Conservation (phyloP, 1,140 invertebrate genomes). For the Andrena cerasifolii region DNA sequence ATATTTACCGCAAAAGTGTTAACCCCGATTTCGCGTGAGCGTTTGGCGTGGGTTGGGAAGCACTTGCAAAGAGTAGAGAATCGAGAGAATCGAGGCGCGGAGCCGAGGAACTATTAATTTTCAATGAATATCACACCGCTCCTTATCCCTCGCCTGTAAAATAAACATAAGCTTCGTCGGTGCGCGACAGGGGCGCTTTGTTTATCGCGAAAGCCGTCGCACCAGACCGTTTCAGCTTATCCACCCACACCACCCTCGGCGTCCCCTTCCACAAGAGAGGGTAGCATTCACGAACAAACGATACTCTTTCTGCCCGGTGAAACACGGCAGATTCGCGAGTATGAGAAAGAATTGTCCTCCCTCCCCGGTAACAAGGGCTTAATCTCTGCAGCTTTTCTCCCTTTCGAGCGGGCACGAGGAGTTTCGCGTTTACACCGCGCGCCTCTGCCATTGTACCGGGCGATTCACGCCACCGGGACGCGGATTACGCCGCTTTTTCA, state of each 20-base stretch:
- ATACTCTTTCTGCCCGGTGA: conserved; percentile 48
- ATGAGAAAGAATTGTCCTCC: conserved; percentile 51
- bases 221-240: conserved; percentile 45
- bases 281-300: conserved; percentile 30
- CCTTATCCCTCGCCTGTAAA: conserved; percentile 24
- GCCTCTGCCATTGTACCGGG: conserved; percentile 1
- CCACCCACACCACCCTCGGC: conserved; percentile 26
- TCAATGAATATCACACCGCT: conserved; percentile 21
- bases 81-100: not conserved
- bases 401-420: conserved; percentile 30
- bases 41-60: too few relatives aligned
- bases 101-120: conserved; percentile 13
- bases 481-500: conserved; percentile 36
- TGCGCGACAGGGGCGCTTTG: conserved; percentile 28
- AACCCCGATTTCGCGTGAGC: not conserved
- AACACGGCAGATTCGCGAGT: conserved; percentile 36
- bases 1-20: not conserved
- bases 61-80: too few relatives aligned
- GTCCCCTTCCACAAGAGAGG: not conserved
- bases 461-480: conserved; percentile 23
- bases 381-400: conserved; percentile 55
- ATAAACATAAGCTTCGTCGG: conserved; percentile 4
- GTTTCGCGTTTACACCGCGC: conserved; percentile 1
- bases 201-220: conserved; percentile 44
- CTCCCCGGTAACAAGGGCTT: conserved; percentile 51